Evolutionary conservation across 1,140 invertebrate species (phyloP).

Genomic region (Drosophila kikkawai): DNA sequence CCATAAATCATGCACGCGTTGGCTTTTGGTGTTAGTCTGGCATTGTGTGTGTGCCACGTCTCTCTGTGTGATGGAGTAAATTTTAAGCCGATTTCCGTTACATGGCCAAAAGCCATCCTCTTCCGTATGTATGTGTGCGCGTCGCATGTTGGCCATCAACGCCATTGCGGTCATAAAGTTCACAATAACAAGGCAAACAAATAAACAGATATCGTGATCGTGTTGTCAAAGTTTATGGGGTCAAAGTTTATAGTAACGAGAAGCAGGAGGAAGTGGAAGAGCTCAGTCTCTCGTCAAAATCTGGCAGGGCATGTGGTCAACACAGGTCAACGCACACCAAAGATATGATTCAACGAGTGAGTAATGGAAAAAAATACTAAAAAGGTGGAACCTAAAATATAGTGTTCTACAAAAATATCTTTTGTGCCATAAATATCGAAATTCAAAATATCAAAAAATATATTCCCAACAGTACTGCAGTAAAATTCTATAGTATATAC

Average conservation of each 20-base stretch:
- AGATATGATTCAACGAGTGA: not conserved
- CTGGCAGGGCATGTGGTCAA: not conserved
- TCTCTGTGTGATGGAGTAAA: conserved; percentile 42
- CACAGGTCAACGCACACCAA: not conserved
- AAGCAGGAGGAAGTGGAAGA: not conserved
- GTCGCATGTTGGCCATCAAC: conserved; percentile 54
- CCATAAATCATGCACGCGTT: conserved; percentile 71
- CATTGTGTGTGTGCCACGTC: conserved; percentile 4
- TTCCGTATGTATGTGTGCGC: conserved; percentile 13
- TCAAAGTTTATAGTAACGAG: conserved; percentile 32
- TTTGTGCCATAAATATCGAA: not conserved
- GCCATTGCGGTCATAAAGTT: conserved; percentile 53
- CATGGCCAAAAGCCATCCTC: conserved; percentile 43
- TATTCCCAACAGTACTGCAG: too few species aligned
- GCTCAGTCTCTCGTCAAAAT: conserved; percentile 10
- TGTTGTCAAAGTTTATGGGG: conserved; percentile 48
- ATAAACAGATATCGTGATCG: conserved; percentile 52
- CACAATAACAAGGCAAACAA: conserved; percentile 51
- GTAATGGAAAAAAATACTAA: not conserved
- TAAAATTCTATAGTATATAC: not conserved
- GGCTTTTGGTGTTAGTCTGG: conserved; percentile 27
- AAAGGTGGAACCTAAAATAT: not conserved
- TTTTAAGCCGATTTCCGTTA: conserved; percentile 76
- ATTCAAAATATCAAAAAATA: not conserved
- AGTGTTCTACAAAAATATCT: not conserved